Percentiles rank a stretch among this genome's conserved stretches.
Conservation (phyloP, 2,888 invertebrate genomes). For the Stegophylla sp. region DNA sequence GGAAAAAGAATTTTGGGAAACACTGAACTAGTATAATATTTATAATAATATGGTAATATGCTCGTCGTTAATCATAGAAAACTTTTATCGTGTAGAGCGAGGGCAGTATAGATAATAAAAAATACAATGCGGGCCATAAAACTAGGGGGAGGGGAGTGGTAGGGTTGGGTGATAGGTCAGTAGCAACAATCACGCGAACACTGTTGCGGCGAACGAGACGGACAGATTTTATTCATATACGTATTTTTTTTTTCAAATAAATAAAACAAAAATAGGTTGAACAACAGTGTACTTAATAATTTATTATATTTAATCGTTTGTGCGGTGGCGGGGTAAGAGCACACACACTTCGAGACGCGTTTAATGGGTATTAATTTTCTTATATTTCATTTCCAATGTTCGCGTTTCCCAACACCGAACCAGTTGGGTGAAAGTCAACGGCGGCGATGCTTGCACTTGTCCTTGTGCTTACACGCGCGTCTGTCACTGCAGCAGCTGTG, state of each 20-base stretch:
- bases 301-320: slow-evolving; percentile 28
- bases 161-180: slow-evolving; percentile 39
- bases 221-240: slow-evolving; percentile 40
- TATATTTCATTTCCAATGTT: slow-evolving; percentile 46
- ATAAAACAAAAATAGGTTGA: slow-evolving; percentile 30
- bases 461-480: slow-evolving; percentile 45
- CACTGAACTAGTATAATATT: too few relatives aligned
- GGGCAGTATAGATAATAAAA: too few relatives aligned
- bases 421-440: slow-evolving; percentile 41
- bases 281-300: background rate
- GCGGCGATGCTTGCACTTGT: slow-evolving; percentile 46
- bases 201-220: slow-evolving; percentile 16
- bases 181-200: slow-evolving; percentile 32
- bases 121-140: too few relatives aligned
- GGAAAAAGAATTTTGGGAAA: too few relatives aligned
- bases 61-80: too few relatives aligned
- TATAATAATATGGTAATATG: too few relatives aligned
- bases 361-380: slow-evolving; percentile 42
- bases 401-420: slow-evolving; percentile 28
- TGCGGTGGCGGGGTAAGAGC: background rate
- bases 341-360: slow-evolving; percentile 19
- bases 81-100: too few relatives aligned
- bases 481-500: too few relatives aligned
- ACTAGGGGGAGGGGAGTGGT: too few relatives aligned
- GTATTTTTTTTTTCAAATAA: background rate